Conservation (phyloP, 2,888 invertebrate genomes). For the Aradus depressus region DNA sequence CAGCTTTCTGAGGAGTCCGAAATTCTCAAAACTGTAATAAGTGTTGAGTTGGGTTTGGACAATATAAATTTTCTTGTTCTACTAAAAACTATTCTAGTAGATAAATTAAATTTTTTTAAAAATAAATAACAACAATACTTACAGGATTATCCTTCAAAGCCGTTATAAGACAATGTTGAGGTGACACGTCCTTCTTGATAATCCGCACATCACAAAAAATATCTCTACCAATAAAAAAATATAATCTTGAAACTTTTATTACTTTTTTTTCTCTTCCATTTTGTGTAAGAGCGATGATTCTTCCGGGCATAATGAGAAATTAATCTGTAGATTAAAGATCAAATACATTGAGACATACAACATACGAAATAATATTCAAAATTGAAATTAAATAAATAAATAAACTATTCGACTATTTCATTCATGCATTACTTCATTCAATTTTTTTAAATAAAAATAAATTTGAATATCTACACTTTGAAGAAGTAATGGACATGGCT, state of each 20-base stretch:
- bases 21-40: no score
- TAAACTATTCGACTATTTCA: no score
- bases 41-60: no score
- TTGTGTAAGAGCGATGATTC: slow-evolving; percentile 2
- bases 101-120: not conserved
- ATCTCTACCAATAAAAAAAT: slow-evolving; percentile 15
- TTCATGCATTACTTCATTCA: no score
- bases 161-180: slow-evolving; percentile 14
- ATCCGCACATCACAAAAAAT: slow-evolving; percentile 9
- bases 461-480: no score
- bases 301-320: slow-evolving; percentile 7
- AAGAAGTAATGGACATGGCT: no score
- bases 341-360: no score
- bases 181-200: slow-evolving; percentile 7
- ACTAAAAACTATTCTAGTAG: not conserved
- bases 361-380: no score
- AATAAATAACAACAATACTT: not conserved
- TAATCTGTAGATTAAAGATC: slow-evolving; percentile 3
- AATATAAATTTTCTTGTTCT: not conserved
- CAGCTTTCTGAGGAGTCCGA: no score
- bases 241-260: slow-evolving; percentile 4
- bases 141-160: slow-evolving; percentile 13
- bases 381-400: no score
- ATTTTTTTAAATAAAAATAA: no score
- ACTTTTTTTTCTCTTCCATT: not conserved